Conservation (phyloP, 1,140 invertebrate genomes). For the Drosophila pectinifera region DNA sequence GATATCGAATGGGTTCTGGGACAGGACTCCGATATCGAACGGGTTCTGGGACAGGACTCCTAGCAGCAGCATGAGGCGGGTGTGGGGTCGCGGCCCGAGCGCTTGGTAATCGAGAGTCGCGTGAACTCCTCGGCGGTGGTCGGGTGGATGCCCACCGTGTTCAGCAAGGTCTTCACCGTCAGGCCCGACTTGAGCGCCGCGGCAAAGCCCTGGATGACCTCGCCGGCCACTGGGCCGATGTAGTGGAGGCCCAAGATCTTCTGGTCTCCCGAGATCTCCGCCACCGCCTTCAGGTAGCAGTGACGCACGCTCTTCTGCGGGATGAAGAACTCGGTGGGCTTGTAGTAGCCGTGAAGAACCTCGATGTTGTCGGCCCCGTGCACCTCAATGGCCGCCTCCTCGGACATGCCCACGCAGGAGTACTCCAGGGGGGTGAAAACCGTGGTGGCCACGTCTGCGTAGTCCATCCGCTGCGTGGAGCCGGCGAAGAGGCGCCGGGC, state of each 20-base stretch:
- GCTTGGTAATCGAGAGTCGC: constrained; percentile 91
- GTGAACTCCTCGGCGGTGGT: constrained; percentile 97
- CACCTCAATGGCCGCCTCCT: constrained; percentile 92
- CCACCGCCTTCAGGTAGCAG: constrained; percentile 93
- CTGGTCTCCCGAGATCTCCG: constrained; percentile 88
- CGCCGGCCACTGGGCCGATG: constrained; percentile 97
- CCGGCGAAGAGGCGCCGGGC: constrained; percentile 90
- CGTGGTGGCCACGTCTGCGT: constrained; percentile 97
- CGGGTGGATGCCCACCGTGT: constrained; percentile 98
- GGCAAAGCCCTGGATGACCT: constrained; percentile 98
- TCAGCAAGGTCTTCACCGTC: constrained; percentile 95
- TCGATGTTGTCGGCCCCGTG: constrained; percentile 90
- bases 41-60: constrained; percentile 20
- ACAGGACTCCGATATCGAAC: no score
- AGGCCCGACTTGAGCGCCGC: constrained; percentile 93
- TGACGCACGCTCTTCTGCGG: constrained; percentile 91
- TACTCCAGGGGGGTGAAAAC: constrained; percentile 99
- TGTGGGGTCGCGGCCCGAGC: constrained; percentile 92
- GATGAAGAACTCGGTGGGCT: constrained; percentile 97
- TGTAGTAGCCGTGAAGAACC: constrained; percentile 97
- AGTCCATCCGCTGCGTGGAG: constrained; percentile 91
- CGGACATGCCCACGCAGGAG: constrained; percentile 95
- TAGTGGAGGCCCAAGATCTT: constrained; percentile 97
- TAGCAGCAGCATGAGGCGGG: constrained; percentile 95
- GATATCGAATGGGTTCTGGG: no score